phyloP scores from a whole-genome alignment of 2,113 vertebrate genomes.

The Orycteropus afer region DNA sequence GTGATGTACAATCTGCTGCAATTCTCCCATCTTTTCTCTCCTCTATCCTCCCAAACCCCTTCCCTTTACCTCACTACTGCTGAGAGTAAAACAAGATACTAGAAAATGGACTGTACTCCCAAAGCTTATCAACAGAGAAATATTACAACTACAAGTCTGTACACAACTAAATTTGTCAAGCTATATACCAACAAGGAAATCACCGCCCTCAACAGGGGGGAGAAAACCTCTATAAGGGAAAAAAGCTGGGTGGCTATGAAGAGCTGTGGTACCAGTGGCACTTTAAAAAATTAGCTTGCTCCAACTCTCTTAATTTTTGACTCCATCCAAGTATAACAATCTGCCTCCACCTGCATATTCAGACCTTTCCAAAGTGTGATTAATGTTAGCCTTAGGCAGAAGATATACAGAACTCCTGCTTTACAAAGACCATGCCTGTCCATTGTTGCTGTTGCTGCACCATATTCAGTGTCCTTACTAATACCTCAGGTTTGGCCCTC shows the following conservation, averaged over 20 bases:
- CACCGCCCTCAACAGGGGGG: background rate
- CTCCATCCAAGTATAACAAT: slow-evolving; percentile 3
- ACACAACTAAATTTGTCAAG: background rate
- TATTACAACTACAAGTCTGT: background rate
- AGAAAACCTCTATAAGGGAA: background rate
- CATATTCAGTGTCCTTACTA: background rate
- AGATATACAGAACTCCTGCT: background rate
- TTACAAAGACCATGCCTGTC: background rate
- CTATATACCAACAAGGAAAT: background rate
- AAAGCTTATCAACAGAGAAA: background rate
- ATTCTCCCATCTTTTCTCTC: background rate
- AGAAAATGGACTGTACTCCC: background rate
- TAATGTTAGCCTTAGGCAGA: background rate
- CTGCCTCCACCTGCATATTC: background rate
- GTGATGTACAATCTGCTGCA: background rate
- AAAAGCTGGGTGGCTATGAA: background rate
- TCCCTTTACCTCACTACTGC: background rate
- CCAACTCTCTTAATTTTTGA: background rate
- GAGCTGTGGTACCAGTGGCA: background rate
- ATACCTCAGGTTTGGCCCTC: background rate
- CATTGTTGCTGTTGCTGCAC: background rate
- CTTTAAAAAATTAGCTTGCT: background rate
- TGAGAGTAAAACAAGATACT: slow-evolving; percentile 21
- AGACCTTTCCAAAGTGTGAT: background rate
- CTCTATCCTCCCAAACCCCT: background rate